Evolutionary conservation across 2,113 vertebrate genomes (phyloP).

Genomic region (Elaphurus davidianus): DNA sequence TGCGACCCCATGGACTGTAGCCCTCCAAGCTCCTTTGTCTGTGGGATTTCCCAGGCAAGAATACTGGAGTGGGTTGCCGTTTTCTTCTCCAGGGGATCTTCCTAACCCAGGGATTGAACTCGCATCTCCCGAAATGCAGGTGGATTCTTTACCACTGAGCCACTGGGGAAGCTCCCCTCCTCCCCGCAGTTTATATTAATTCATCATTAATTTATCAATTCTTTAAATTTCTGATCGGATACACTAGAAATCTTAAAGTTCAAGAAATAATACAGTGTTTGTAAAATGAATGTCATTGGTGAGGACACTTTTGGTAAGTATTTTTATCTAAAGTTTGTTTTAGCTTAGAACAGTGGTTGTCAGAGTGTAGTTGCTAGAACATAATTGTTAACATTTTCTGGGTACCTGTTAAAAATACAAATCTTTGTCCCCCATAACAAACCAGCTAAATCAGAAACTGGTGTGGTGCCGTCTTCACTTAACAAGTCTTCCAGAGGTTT

Average conservation of each 20-base stretch:
- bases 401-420: background rate
- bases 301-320: background rate
- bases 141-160: background rate
- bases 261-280: background rate
- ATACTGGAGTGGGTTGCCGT: background rate
- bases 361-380: background rate
- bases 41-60: background rate
- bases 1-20: background rate
- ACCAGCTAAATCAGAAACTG: background rate
- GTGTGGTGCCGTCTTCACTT: background rate
- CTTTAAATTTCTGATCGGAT: background rate
- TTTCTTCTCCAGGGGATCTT: background rate
- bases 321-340: conserved; percentile 3
- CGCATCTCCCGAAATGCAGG: background rate
- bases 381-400: background rate
- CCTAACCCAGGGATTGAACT: background rate
- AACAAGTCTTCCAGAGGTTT: background rate
- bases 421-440: background rate
- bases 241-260: background rate
- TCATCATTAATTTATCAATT: background rate
- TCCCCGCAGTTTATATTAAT: background rate
- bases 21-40: background rate
- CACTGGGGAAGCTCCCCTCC: background rate
- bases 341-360: background rate
- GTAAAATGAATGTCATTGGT: background rate